phyloP scores from a whole-genome alignment of 2,797 vertebrate species.

The Gila robusta region DNA sequence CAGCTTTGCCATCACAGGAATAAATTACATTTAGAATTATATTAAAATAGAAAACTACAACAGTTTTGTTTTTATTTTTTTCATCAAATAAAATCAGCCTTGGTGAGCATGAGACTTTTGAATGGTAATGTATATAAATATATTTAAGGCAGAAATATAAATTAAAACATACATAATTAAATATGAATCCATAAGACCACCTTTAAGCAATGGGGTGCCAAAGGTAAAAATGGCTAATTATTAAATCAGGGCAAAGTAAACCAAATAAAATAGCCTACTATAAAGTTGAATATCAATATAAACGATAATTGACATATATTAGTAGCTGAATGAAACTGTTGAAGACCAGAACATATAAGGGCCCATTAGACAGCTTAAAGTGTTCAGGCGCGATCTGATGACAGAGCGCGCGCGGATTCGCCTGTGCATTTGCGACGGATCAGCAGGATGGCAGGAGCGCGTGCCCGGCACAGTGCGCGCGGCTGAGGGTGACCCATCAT shows the following conservation, averaged over 20 bases:
- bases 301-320: not conserved
- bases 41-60: not conserved
- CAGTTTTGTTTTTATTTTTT: not conserved
- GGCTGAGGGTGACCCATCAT: slow-evolving; percentile 56
- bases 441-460: slow-evolving; percentile 56
- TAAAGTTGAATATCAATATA: not conserved
- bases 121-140: not conserved
- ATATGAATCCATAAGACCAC: not conserved
- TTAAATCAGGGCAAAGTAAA: not conserved
- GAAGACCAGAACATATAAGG: not conserved
- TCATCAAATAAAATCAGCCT: not conserved
- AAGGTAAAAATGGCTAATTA: not conserved
- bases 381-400: slow-evolving; percentile 37
- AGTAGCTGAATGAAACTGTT: not conserved
- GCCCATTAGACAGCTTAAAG: not conserved
- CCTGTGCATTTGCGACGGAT: slow-evolving; percentile 41
- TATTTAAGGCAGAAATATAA: not conserved
- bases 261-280: not conserved
- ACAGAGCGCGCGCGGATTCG: slow-evolving; percentile 39
- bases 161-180: not conserved
- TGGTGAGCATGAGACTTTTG: not conserved
- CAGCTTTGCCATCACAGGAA: not conserved
- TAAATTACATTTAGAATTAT: not conserved
- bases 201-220: not conserved
- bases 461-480: slow-evolving; percentile 40